phyloP scores from a whole-genome alignment of 1,140 invertebrate genomes.

The Saxidomus purpurata region DNA sequence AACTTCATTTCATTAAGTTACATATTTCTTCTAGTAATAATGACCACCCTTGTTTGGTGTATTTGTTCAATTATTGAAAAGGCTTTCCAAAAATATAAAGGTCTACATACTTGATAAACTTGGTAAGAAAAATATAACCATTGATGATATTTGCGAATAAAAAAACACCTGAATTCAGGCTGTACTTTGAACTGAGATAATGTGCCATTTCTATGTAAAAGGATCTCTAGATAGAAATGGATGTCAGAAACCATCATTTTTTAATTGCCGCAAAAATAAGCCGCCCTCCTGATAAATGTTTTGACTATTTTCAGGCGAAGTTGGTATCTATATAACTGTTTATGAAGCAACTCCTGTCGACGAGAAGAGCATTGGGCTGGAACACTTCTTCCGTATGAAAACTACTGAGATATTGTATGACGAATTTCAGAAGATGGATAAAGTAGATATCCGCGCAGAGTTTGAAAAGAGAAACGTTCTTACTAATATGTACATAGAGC shows the following conservation, averaged over 20 bases:
- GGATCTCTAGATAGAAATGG: neutral
- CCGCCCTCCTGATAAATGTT: neutral
- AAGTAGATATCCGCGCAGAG: slow-evolving; percentile 67
- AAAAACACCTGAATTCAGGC: neutral
- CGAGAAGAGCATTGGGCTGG: slow-evolving; percentile 64
- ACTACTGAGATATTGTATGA: slow-evolving; percentile 70
- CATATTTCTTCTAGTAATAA: too few species aligned
- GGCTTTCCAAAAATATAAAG: too few species aligned
- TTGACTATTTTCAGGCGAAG: slow-evolving; percentile 65
- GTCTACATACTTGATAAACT: too few species aligned
- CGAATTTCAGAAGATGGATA: slow-evolving; percentile 54
- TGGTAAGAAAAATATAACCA: too few species aligned
- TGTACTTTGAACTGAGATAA: neutral
- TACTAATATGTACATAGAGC: slow-evolving; percentile 69
- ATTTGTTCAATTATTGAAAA: too few species aligned
- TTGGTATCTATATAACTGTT: slow-evolving; percentile 73
- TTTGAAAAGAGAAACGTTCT: slow-evolving; percentile 64
- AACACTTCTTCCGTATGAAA: slow-evolving; percentile 72
- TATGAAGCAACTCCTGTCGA: slow-evolving; percentile 70
- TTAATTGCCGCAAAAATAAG: neutral
- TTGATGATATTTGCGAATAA: neutral
- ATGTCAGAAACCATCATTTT: neutral
- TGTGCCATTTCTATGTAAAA: neutral
- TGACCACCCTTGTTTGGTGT: too few species aligned
- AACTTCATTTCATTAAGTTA: too few species aligned